A percentile compares a stretch with the other conserved stretches of the same genome.
These are phyloP conservation scores for Cebus imitator DNA, from an alignment of 2,113 vertebrate genomes.

Conservation along the genomic window DNA sequence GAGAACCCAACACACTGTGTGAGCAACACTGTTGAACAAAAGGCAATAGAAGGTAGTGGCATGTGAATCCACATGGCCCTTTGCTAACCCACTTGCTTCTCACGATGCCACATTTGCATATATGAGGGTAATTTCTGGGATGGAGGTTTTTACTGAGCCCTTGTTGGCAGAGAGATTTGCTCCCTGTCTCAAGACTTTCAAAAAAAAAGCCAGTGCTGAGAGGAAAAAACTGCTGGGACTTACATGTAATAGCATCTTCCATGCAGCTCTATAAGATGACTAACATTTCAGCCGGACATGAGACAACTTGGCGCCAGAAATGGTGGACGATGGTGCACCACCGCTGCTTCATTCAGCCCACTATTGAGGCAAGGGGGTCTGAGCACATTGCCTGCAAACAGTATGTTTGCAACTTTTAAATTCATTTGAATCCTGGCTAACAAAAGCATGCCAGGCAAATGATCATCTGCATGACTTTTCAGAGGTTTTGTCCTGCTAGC, in stretches of 20 bases:
- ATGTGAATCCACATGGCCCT: not conserved
- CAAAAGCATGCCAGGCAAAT: not conserved
- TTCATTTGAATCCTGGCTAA: not conserved
- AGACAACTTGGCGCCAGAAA: not conserved
- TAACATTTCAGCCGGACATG: not conserved
- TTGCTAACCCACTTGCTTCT: not conserved
- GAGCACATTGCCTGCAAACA: not conserved
- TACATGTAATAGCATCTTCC: not conserved
- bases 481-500: not conserved
- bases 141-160: conserved; percentile 34
- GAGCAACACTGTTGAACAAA: not conserved
- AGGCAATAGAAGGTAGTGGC: not conserved
- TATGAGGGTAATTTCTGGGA: not conserved
- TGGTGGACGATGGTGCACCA: not conserved
- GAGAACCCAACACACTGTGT: not conserved
- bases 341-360: not conserved
- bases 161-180: not conserved
- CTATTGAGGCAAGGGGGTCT: not conserved
- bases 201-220: not conserved
- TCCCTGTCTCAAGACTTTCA: not conserved
- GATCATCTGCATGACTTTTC: not conserved
- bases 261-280: not conserved
- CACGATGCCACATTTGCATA: not conserved
- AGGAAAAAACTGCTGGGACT: not conserved
- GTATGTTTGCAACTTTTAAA: not conserved